These are phyloP conservation scores for Centropus bengalensis DNA, from an alignment of 2,113 vertebrate species.

Conservation along the genomic window DNA sequence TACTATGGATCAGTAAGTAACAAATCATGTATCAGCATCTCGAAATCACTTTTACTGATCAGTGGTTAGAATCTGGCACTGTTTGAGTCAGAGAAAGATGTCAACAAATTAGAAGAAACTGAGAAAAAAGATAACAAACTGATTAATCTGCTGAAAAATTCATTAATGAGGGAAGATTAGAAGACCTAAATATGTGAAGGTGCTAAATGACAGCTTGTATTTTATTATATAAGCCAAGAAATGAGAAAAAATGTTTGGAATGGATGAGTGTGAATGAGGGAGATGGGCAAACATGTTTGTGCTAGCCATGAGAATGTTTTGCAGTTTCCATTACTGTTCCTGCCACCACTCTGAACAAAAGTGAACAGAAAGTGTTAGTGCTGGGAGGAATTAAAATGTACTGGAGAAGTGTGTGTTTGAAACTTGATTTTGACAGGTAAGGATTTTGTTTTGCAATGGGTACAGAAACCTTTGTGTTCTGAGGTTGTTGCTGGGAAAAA, in stretches of 20 bases:
- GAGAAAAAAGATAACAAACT: background rate
- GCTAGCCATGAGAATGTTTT: background rate
- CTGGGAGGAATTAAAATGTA: background rate
- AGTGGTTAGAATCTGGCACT: background rate
- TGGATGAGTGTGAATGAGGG: background rate
- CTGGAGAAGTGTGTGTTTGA: background rate
- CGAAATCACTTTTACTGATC: background rate
- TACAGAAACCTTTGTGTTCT: background rate
- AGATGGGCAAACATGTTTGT: background rate
- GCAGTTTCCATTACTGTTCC: background rate
- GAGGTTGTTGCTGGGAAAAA: background rate
- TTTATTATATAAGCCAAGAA: background rate
- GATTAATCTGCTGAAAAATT: background rate
- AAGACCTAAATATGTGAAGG: background rate
- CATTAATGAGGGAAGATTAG: slow-evolving; percentile 7
- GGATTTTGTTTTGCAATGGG: background rate
- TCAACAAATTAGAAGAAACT: slow-evolving; percentile 15
- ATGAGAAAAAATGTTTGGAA: background rate
- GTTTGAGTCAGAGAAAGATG: background rate
- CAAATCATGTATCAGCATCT: background rate
- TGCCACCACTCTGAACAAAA: background rate
- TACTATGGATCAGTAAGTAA: background rate
- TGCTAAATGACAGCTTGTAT: background rate
- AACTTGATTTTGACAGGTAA: background rate
- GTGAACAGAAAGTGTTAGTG: background rate